phyloP scores from a whole-genome alignment of 2,888 invertebrate species.

The Cheilosia soror region DNA sequence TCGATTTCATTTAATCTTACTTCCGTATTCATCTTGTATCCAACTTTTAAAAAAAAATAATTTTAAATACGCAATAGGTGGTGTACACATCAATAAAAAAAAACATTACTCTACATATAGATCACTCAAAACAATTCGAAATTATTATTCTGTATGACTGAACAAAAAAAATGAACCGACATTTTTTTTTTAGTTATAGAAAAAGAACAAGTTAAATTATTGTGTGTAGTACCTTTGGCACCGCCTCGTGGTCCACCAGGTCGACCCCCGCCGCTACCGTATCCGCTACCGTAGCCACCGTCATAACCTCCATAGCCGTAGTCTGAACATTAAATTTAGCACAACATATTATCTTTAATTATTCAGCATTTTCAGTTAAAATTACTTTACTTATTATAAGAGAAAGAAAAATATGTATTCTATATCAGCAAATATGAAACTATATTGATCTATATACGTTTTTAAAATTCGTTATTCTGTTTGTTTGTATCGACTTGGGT shows the following conservation, averaged over 20 bases:
- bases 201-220: constrained; percentile 64
- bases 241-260: constrained; percentile 92
- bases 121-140: constrained; percentile 66
- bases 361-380: constrained; percentile 51
- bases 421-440: constrained; percentile 63
- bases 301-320: constrained; percentile 85
- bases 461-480: constrained; percentile 15
- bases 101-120: constrained; percentile 61
- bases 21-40: constrained; percentile 26
- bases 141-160: constrained; percentile 50
- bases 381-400: constrained; percentile 53
- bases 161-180: constrained; percentile 58
- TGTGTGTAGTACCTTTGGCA: constrained; percentile 89
- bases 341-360: constrained; percentile 68
- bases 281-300: constrained; percentile 94
- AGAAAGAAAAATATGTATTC: constrained; percentile 45
- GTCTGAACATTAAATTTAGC: constrained; percentile 85
- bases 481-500: constrained; percentile 55
- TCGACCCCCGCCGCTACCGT: constrained; percentile 93
- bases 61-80: constrained; percentile 51
- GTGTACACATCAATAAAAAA: constrained; percentile 65
- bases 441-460: constrained; percentile 41
- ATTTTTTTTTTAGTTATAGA: constrained; percentile 51
- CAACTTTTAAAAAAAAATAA: constrained; percentile 14
- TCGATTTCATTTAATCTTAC: neutral